Evolutionary conservation across 2,888 invertebrate species (phyloP).

Genomic region (Taphrorychus bicolor): DNA sequence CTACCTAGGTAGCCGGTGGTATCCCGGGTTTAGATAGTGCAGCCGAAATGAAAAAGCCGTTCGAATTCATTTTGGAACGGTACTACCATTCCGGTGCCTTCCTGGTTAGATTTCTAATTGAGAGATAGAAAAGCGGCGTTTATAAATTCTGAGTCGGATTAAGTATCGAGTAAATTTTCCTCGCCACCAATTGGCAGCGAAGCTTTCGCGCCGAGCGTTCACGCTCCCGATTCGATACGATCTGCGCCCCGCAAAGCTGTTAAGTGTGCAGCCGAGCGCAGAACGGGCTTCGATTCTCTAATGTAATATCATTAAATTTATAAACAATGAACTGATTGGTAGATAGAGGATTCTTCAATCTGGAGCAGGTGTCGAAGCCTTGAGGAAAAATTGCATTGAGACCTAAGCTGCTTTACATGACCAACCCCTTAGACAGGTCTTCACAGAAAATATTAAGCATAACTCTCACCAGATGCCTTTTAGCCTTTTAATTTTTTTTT

Average conservation of each 20-base stretch:
- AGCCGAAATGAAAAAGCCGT: background rate
- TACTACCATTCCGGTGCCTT: background rate
- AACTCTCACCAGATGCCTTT: too few relatives aligned
- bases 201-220: constrained; percentile 22
- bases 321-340: background rate
- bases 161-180: constrained; percentile 1
- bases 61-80: background rate
- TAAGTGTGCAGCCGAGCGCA: constrained; percentile 20
- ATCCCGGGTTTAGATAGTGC: background rate
- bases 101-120: background rate
- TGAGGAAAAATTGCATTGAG: too few relatives aligned
- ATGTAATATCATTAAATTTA: background rate
- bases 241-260: constrained; percentile 8
- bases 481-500: too few relatives aligned
- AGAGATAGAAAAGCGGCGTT: background rate
- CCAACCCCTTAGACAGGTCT: too few relatives aligned
- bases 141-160: background rate
- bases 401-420: too few relatives aligned
- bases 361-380: too few relatives aligned
- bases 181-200: constrained; percentile 19
- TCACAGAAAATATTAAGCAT: too few relatives aligned
- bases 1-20: constrained; percentile 12
- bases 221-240: constrained; percentile 32
- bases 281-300: constrained; percentile 3
- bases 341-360: background rate